phyloP scores from a whole-genome alignment of 1,140 invertebrate species.

The Neodiprion pinetum region DNA sequence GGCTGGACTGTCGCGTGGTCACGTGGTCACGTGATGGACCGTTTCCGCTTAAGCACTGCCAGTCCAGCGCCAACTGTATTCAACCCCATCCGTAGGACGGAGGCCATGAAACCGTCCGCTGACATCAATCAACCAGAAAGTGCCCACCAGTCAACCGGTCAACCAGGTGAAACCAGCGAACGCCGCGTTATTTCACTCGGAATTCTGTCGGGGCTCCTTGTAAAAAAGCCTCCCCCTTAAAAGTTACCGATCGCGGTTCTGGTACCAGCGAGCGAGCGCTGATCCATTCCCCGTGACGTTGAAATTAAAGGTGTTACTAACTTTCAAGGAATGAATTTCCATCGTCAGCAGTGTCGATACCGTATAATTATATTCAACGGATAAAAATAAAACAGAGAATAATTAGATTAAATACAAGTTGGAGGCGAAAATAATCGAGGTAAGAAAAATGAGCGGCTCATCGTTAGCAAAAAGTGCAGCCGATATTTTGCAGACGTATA shows the following conservation, averaged over 20 bases:
- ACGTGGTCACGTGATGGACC: slow-evolving; percentile 58
- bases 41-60: slow-evolving; percentile 14
- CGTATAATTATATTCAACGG: background rate
- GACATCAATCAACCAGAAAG: slow-evolving; percentile 7
- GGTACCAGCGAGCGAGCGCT: background rate
- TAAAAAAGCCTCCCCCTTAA: background rate
- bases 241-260: background rate
- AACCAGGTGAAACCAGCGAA: slow-evolving; percentile 4
- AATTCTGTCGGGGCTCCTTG: background rate
- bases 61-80: slow-evolving; percentile 6
- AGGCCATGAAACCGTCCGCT: background rate
- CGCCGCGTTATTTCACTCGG: background rate
- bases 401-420: background rate
- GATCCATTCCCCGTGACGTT: background rate
- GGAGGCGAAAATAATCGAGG: background rate
- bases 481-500: background rate
- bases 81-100: background rate
- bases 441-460: slow-evolving; percentile 1
- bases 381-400: slow-evolving; percentile 21
- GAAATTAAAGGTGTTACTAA: background rate
- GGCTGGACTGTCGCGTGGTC: slow-evolving; percentile 59
- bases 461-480: background rate
- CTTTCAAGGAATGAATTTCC: background rate
- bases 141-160: slow-evolving; percentile 3
- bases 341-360: background rate